Base-by-base conservation (phyloP, 2,797 vertebrate species). In the Geotrypetes seraphini region DNA sequence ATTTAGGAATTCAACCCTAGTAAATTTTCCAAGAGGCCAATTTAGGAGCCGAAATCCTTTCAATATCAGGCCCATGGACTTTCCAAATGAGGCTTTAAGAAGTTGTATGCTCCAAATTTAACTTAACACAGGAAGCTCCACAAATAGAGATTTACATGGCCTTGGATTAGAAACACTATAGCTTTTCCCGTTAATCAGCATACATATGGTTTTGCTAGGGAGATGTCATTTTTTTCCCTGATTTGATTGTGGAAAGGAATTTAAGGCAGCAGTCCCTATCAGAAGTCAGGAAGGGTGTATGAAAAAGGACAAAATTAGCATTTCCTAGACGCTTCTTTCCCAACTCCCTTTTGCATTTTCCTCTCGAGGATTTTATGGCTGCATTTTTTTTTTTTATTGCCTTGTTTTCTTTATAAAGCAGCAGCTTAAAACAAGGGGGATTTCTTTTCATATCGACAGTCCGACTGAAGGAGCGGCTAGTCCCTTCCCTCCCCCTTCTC, bases 351-450 rank as follows among this genome's bases (percentile, higher is more conserved):
- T 12, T 21, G 16, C 19, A 1, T 33, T 39, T 44, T 42, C 45
- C n/a, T 37, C 17, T 43, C 27, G 8, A 24, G 38, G 40, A 33
- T 33, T 58, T 58, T 57, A 48, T 36, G 33, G 22, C 44, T 9
- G 47, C 37, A 12, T 39, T 27, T 48, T 54, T 53, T n/a, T 41
- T 14, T 54, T 54, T 53, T 70, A 58, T 66, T 42, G 49, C 54
- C 48, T 47, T 43, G 46, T 43, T 59, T 60, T 75, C 64, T 66
- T 53, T 46, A 31, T 32, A 47, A 52, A 59, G 45, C 39, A 47
- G 49, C 42, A 41, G 56, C 60, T 45, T 75, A 54, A 42, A 64
- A 67, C 49, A 44, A 64, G 61, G 48, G 57, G 66, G 43, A 50
- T 51, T 68, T 50, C 46, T 42, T 55, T 56, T 60, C 33, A 31